These are phyloP conservation scores for Monochamus alternatus DNA, from an alignment of 2,888 invertebrate species.

Conservation along the genomic window DNA sequence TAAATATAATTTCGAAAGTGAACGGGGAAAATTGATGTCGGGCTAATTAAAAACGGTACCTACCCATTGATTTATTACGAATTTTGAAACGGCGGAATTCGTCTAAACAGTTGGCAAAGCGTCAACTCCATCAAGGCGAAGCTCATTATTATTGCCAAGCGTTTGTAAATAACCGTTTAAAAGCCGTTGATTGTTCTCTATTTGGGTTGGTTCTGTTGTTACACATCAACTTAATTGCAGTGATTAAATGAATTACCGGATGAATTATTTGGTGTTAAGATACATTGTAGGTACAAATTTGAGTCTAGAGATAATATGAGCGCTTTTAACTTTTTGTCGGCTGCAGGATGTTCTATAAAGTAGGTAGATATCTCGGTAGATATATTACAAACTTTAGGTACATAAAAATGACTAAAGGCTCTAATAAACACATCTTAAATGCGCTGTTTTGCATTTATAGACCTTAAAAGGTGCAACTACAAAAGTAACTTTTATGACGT, in stretches of 20 bases:
- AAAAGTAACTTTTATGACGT: too few species aligned
- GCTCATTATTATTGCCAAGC: constrained; percentile 32
- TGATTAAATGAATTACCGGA: constrained; percentile 17
- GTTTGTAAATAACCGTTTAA: constrained; percentile 36
- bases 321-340: too few species aligned
- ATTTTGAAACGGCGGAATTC: constrained; percentile 15
- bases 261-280: not conserved
- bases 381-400: too few species aligned
- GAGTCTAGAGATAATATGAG: too few species aligned
- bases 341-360: too few species aligned
- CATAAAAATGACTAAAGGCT: too few species aligned
- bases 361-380: too few species aligned
- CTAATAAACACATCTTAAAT: too few species aligned
- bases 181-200: constrained; percentile 39
- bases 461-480: too few species aligned
- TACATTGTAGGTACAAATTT: not conserved
- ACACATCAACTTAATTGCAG: constrained; percentile 25
- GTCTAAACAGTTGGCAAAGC: constrained; percentile 26
- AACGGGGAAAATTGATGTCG: not conserved
- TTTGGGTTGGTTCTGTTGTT: constrained; percentile 29
- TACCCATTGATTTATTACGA: constrained; percentile 3
- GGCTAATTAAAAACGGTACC: not conserved
- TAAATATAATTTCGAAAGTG: not conserved
- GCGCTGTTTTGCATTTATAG: too few species aligned
- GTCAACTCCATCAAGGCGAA: constrained; percentile 29